Base-by-base conservation (phyloP, 2,797 vertebrate species). In the Halcyon smyrnensis region DNA sequence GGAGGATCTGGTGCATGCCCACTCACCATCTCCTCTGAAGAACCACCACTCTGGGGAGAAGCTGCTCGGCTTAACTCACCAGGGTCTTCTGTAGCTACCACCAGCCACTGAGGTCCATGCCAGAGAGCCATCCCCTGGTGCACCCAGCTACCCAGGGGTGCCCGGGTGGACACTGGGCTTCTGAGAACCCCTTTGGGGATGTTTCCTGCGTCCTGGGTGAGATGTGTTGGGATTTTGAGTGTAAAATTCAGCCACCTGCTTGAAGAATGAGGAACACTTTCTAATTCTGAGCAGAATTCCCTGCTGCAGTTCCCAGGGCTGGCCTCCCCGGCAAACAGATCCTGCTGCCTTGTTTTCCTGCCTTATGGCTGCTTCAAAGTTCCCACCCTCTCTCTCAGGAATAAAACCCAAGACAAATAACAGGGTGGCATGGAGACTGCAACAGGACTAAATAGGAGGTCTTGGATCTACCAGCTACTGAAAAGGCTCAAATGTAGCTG, bases 121-220 rank as follows among this genome's bases (percentile, higher is more conserved):
- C 53, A 78, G 68, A 71, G 53, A 92, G 32, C 64, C 63, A 51
- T 37, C 27, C 67, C 18, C 51, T 87, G 59, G 70, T 89, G 78
- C 17, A 7, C 37, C 25, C 39, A 53, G 27, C 73, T 74, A 45
- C 39, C 53, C 0, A 0, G 1, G n/a, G 15, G 34, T 45, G 43
- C 28, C 46, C 76, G 81, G 59, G 45, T 69, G 69, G 71, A 75
- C 37, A 20, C 21, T 20, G 53, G 39, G 23, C 62, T 88, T 78
- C 78, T 81, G 39, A 86, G 46, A 65, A 89, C 39, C 21, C 54
- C 37, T 69, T 62, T 7, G 3, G 53, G 30, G 25, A 34, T 41
- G 37, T 23, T n/a, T 20, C 34, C 34, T 9, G 15, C 3, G 3
- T 43, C 41, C 74, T 82, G 60, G 21, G 28, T 0, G 3, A 83